These are phyloP conservation scores for Hippocampus mohnikei DNA, from an alignment of 2,113 vertebrate genomes.

Conservation along the genomic window DNA sequence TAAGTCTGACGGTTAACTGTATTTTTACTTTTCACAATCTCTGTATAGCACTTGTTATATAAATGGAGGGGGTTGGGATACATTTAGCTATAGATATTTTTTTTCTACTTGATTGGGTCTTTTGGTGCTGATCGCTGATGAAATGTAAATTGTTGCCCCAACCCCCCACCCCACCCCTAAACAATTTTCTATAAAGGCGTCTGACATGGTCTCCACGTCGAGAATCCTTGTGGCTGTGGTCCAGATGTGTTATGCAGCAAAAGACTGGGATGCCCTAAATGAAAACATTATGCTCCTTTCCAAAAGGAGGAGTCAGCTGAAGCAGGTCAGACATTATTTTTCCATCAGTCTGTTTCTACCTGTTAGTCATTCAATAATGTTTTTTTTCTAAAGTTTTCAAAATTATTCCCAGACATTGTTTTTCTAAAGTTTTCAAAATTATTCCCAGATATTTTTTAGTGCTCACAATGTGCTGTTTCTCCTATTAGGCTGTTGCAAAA, in stretches of 20 bases:
- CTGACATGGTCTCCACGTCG: slow-evolving; percentile 97
- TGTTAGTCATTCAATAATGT: background rate
- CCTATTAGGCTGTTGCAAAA: slow-evolving; percentile 90
- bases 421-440: background rate
- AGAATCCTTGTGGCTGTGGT: slow-evolving; percentile 94
- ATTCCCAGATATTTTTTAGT: background rate
- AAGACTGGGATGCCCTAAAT: slow-evolving; percentile 95
- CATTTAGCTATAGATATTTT: background rate
- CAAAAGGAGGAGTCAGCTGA: slow-evolving; percentile 95
- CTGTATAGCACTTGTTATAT: background rate
- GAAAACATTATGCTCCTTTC: slow-evolving; percentile 97
- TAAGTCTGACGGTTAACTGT: slow-evolving; percentile 56
- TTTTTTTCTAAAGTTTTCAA: background rate
- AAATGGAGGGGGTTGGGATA: background rate
- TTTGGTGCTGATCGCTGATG: background rate
- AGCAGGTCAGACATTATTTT: slow-evolving; percentile 77
- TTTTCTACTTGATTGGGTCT: background rate
- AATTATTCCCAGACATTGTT: background rate
- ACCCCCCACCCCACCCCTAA: too few species aligned
- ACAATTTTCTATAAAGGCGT: slow-evolving; percentile 75
- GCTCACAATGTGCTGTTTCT: slow-evolving; percentile 9
- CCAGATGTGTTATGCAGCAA: slow-evolving; percentile 94
- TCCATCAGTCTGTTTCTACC: background rate
- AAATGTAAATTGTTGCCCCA: background rate
- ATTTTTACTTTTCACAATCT: background rate